Conservation (phyloP, 2,797 vertebrate genomes). For the Premnoplex brunnescens region DNA sequence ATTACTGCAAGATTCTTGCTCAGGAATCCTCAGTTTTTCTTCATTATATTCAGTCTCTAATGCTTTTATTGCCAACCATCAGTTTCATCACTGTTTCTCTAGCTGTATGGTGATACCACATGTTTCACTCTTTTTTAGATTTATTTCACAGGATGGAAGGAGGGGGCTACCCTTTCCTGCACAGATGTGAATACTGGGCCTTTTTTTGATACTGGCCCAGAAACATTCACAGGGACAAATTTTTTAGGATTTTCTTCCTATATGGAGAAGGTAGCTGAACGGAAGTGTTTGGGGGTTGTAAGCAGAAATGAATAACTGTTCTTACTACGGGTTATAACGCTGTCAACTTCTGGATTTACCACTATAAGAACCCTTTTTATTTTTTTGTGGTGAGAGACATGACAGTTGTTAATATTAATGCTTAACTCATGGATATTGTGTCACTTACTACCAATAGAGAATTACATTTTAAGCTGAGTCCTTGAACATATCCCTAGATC, state of each 20-base stretch:
- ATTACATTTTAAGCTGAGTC: background rate
- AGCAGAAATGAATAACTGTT: background rate
- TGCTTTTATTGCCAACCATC: background rate
- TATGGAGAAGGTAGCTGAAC: background rate
- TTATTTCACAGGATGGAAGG: background rate
- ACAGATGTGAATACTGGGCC: background rate
- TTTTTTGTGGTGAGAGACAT: background rate
- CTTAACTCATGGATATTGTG: background rate
- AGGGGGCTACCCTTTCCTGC: background rate
- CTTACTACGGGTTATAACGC: background rate
- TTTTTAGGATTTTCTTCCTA: background rate
- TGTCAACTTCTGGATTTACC: background rate
- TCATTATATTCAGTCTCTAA: background rate
- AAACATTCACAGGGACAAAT: background rate
- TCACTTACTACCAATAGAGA: background rate
- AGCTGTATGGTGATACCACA: background rate
- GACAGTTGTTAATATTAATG: background rate
- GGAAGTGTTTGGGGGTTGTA: background rate
- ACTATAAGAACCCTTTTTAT: background rate
- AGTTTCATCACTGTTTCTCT: background rate
- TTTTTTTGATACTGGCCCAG: background rate
- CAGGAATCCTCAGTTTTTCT: background rate
- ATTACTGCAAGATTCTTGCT: background rate
- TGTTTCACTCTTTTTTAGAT: background rate
- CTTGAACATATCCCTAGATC: background rate